Base-by-base conservation (phyloP, 2,797 vertebrate genomes). In the Sciaenops ocellatus region DNA sequence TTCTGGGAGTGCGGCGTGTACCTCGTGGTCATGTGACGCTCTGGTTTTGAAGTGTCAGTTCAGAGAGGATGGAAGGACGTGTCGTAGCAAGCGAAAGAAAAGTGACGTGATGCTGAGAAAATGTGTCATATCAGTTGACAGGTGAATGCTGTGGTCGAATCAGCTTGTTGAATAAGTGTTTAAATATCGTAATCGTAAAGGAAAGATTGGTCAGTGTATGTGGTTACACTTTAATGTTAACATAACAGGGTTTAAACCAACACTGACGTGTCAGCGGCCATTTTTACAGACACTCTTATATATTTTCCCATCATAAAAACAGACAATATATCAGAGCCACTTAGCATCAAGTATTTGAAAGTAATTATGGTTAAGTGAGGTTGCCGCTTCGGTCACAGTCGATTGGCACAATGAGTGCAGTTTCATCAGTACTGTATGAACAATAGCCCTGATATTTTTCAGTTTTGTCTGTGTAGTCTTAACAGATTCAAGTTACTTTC, bases 201-300 rank as follows among this genome's bases (percentile, higher is more conserved):
- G 54, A 83, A 42, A 30, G 54, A 44, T 55, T 12, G 68, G 44
- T 80, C 17, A 2, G 75, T 62, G 61, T 70, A 17, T 63, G 74
- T 44, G 52, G 61, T 86, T 20, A 76, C 15, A 78, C 28, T 66
- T 69, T 4, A 46, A 66, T 56, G 59, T 76, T 42, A 70, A 56
- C 15, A 24, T 68, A 52, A 69, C 42, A 59, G 78, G 80, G 78
- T 83, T 80, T 42, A 9, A 56, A 76, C 69, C 30, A 71, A 69
- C 55, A 34, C 65, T 41, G 65, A 71, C 9, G 7, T 75, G 74
- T 89, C 61, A 55, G 54, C 26, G 5, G 62, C 73, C 85, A 76
- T 81, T 84, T 89, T 92, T 85, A 89, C 86, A 79, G 60, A 85
- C 52, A 74, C 73, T 56, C 62, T 34, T 11, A 59, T 28, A 55